Evolutionary conservation across 2,888 invertebrate species (phyloP).

Genomic region (Caenorhabditis imperialis): DNA sequence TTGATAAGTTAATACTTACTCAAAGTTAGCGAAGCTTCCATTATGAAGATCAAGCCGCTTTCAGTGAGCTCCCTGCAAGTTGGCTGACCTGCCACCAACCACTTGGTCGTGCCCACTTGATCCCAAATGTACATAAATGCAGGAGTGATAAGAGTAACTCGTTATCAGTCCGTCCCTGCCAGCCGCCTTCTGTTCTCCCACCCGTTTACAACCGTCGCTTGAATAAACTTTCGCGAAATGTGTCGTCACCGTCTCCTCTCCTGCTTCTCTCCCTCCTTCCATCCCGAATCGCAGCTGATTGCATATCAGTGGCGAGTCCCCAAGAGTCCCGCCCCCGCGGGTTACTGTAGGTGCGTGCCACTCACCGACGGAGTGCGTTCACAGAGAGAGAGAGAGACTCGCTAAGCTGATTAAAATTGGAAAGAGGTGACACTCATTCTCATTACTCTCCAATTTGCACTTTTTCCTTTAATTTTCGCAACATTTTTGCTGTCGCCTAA

Average conservation of each 20-base stretch:
- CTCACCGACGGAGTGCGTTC: conserved; percentile 36
- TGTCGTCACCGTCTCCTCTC: not conserved
- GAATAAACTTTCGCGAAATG: conserved; percentile 41
- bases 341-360: conserved; percentile 32
- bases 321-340: conserved; percentile 12
- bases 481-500: no score
- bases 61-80: no score
- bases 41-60: no score
- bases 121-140: conserved; percentile 45
- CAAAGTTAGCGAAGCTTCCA: no score
- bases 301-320: conserved; percentile 8
- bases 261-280: not conserved
- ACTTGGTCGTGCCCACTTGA: no score
- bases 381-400: conserved; percentile 26
- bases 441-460: conserved; percentile 20
- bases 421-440: conserved; percentile 14
- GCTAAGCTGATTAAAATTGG: conserved; percentile 45
- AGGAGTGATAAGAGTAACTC: conserved; percentile 25
- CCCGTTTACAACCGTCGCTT: conserved; percentile 38
- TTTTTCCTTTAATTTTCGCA: not conserved
- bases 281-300: conserved; percentile 24
- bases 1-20: no score
- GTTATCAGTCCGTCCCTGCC: conserved; percentile 24
- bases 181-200: conserved; percentile 43
- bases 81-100: no score